Base-by-base conservation (phyloP, 2,888 invertebrate genomes). In the Cataglyphis cursor region DNA sequence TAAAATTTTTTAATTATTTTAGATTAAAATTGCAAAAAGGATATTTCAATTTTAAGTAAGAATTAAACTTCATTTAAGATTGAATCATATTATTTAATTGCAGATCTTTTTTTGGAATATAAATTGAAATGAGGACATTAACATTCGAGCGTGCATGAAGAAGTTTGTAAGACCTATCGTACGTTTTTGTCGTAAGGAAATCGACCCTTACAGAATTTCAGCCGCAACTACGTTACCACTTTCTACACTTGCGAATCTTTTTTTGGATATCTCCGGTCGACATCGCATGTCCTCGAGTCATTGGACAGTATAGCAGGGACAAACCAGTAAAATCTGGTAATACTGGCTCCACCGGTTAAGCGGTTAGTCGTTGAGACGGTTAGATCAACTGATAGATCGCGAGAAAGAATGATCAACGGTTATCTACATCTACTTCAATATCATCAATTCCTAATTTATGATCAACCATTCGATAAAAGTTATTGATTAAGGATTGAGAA, bases 311-410 rank as follows among this genome's bases (percentile, higher is more conserved):
- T 68, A 73, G 81, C 48, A 75, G 57, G 76, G 72, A 41, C 41
- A 83, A 88, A 87, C 89, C 87, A 87, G 89, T 84, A 66, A 87
- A 86, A 90, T 90, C 89, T 90, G 86, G 89, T 89, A 88, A 84
- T 89, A 89, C 88, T 86, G 85, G 89, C 88, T 88, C 65, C 73
- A 86, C 86, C 83, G 87, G 88, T 89, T 85, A 44, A 59, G 78
- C 48, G 54, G 62, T 78, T 83, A 59, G 51, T 31, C 57, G 31
- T 41, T 54, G 31, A 28, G 70, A 83, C 35, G 35, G 78, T 80
- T 80, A 80, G 78, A 80, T 59, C 35, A 24, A 61, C 74, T 59
- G 82, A 78, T 31, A 81, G 78, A 73, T 54, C 70, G 75, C 72
- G 57, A 66, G 72, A 80, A 83, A 75, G 66, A 85, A 28, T 44